phyloP scores from a whole-genome alignment of 1,140 invertebrate genomes.

The Luehdorfia chinensis region DNA sequence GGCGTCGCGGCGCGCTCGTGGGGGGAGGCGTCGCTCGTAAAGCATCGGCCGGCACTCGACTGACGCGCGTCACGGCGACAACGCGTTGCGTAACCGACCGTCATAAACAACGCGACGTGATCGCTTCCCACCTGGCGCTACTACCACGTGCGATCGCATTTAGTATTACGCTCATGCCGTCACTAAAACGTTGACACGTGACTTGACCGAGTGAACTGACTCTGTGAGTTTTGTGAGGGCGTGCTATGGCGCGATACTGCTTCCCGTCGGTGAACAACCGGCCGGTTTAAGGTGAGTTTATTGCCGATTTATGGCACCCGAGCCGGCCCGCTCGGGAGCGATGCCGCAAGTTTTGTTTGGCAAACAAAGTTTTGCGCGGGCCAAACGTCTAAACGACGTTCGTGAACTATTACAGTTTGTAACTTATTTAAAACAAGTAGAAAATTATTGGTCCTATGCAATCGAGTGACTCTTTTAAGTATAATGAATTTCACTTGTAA shows the following conservation, averaged over 20 bases:
- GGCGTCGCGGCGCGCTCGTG: slow-evolving; percentile 69
- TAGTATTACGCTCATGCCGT: slow-evolving; percentile 69
- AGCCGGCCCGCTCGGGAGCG: slow-evolving; percentile 42
- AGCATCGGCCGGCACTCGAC: slow-evolving; percentile 75
- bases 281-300: slow-evolving; percentile 73
- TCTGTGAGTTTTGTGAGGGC: slow-evolving; percentile 70
- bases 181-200: slow-evolving; percentile 70
- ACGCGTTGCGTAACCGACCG: slow-evolving; percentile 74
- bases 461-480: too few species aligned
- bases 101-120: slow-evolving; percentile 69
- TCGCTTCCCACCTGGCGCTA: slow-evolving; percentile 50
- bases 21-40: slow-evolving; percentile 72
- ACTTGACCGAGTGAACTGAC: slow-evolving; percentile 62
- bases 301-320: slow-evolving; percentile 66
- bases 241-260: slow-evolving; percentile 62
- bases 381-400: slow-evolving; percentile 22
- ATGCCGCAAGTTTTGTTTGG: slow-evolving; percentile 54
- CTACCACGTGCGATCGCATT: slow-evolving; percentile 65
- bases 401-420: too few species aligned
- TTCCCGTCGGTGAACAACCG: slow-evolving; percentile 66
- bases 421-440: too few species aligned
- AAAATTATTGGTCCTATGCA: too few species aligned
- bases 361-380: slow-evolving; percentile 56
- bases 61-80: slow-evolving; percentile 73
- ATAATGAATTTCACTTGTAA: too few species aligned